Conservation (phyloP, 2,113 vertebrate genomes). For the Nycticorax nycticorax region DNA sequence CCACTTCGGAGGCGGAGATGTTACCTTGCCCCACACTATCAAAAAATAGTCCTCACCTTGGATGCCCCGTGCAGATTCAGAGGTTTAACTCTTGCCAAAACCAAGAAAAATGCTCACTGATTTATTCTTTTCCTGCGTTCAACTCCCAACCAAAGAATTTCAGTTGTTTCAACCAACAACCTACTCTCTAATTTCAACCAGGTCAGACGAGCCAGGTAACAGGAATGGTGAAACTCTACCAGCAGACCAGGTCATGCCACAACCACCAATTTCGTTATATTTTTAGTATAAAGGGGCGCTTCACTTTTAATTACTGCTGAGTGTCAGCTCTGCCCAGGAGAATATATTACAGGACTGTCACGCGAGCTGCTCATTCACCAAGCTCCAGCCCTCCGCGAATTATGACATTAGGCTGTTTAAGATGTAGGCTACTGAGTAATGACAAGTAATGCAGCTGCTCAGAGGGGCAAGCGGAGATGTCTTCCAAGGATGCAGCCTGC, state of each 20-base stretch:
- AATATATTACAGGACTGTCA: neutral
- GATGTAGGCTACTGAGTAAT: neutral
- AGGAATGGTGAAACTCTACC: neutral
- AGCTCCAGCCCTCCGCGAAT: neutral
- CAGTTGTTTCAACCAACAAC: neutral
- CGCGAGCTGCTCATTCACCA: neutral
- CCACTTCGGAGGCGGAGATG: neutral
- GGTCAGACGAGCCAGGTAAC: neutral
- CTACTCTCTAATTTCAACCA: neutral
- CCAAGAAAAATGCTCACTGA: neutral
- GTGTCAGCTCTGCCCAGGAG: neutral
- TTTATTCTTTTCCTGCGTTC: neutral
- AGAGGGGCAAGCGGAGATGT: accelerated
- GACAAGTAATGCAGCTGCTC: neutral
- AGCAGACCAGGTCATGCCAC: neutral
- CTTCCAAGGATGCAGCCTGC: neutral
- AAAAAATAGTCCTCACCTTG: neutral
- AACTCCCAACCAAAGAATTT: neutral
- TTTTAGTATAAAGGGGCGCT: neutral
- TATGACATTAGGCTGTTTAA: neutral
- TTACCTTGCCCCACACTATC: neutral
- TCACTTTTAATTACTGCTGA: neutral
- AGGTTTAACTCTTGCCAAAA: neutral
- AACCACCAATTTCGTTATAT: neutral
- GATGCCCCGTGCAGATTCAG: neutral